Evolutionary conservation across 2,797 vertebrate genomes (phyloP).

Genomic region (Decapterus maruadsi): DNA sequence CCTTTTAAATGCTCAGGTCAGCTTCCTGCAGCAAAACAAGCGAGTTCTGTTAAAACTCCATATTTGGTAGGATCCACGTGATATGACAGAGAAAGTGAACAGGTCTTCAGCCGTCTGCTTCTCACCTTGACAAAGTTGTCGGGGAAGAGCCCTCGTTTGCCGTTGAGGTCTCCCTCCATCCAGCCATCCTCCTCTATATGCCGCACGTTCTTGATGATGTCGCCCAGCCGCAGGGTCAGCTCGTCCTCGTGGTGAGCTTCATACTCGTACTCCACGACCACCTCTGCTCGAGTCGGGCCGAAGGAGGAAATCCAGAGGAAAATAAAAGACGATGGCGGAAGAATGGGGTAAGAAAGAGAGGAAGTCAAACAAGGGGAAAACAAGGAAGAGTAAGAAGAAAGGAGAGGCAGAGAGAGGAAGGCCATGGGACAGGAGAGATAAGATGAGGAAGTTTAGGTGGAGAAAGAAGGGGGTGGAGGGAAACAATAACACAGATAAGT

Average conservation of each 20-base stretch:
- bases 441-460: not conserved
- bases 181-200: slow-evolving; percentile 96
- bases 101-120: too few species aligned
- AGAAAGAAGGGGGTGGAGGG: not conserved
- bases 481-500: not conserved
- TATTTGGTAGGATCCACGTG: not conserved
- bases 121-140: slow-evolving; percentile 99
- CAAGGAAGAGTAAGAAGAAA: not conserved
- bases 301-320: not conserved
- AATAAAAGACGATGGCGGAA: too few species aligned
- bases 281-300: slow-evolving; percentile 85
- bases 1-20: not conserved
- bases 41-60: not conserved
- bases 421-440: not conserved
- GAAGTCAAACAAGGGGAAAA: not conserved
- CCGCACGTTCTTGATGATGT: slow-evolving; percentile 94
- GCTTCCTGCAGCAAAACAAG: slow-evolving; percentile 1
- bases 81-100: too few species aligned
- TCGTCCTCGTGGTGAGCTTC: slow-evolving; percentile 95
- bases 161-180: slow-evolving; percentile 95
- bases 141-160: slow-evolving; percentile 94
- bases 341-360: not conserved
- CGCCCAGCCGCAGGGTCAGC: slow-evolving; percentile 91
- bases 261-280: slow-evolving; percentile 95
- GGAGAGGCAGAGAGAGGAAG: not conserved